phyloP scores from a whole-genome alignment of 2,888 invertebrate species.

The Stenichneumon culpator region DNA sequence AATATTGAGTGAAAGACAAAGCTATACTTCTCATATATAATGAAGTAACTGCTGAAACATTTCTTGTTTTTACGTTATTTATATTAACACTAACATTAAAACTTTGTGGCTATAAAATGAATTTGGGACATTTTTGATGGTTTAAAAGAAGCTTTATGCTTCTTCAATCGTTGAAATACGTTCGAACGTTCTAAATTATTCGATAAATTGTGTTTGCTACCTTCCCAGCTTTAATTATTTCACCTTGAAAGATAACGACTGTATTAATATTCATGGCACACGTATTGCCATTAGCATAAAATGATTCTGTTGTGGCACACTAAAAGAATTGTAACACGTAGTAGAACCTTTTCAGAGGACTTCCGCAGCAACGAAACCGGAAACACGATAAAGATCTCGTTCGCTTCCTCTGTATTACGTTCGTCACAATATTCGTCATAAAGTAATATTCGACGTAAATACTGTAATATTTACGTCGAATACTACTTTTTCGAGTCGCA shows the following conservation, averaged over 20 bases:
- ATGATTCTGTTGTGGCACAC: not conserved
- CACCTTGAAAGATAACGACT: conserved; percentile 34
- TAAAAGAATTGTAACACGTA: not conserved
- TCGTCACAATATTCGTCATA: not conserved
- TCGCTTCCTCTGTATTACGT: not conserved
- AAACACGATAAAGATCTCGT: not conserved
- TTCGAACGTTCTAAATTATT: not conserved
- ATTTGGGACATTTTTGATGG: not conserved
- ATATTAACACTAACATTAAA: no score
- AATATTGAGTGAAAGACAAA: not conserved
- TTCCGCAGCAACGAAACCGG: not conserved
- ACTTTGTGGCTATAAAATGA: not conserved
- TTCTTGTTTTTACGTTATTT: not conserved
- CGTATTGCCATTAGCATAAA: not conserved
- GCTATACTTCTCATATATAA: not conserved
- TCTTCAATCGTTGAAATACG: not conserved
- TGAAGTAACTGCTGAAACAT: not conserved
- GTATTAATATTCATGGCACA: conserved; percentile 35
- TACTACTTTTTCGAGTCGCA: not conserved
- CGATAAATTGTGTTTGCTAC: not conserved
- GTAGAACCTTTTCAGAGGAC: not conserved
- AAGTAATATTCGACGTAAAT: no score
- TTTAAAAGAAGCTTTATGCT: not conserved
- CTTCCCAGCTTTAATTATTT: conserved; percentile 1
- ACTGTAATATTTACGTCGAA: not conserved